Evolutionary conservation across 2,797 vertebrate genomes (phyloP).

Genomic region (Gymnoscopelus braueri): DNA sequence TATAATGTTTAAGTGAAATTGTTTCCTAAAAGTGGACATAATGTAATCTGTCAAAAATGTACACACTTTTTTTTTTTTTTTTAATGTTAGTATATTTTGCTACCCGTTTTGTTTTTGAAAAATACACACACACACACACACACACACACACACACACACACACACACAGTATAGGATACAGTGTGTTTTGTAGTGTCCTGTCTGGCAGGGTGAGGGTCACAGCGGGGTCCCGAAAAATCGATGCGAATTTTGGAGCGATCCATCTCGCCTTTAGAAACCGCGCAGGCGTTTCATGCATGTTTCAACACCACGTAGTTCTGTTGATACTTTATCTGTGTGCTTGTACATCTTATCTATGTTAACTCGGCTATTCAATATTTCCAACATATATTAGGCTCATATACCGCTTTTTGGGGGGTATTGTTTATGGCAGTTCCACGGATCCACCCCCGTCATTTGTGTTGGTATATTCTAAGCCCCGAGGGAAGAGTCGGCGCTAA

Average conservation of each 20-base stretch:
- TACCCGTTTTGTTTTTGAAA: no score
- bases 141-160: not conserved
- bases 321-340: no score
- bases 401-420: not conserved
- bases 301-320: not conserved
- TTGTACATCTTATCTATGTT: no score
- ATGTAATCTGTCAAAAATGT: no score
- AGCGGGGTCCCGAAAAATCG: constrained; percentile 65
- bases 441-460: not conserved
- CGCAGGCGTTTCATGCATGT: accelerated
- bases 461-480: constrained; percentile 55
- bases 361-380: no score
- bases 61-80: no score
- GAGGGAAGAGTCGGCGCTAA: constrained; percentile 50
- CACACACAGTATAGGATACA: not conserved
- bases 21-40: no score
- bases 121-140: no score
- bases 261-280: constrained; percentile 33
- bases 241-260: constrained; percentile 59
- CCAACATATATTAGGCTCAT: no score
- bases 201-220: constrained; percentile 48
- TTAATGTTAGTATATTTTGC: no score
- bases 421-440: not conserved
- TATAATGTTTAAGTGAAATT: no score
- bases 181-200: constrained; percentile 41